Evolutionary conservation across 1,140 invertebrate species (phyloP).

Genomic region (Eubasilissa regina): DNA sequence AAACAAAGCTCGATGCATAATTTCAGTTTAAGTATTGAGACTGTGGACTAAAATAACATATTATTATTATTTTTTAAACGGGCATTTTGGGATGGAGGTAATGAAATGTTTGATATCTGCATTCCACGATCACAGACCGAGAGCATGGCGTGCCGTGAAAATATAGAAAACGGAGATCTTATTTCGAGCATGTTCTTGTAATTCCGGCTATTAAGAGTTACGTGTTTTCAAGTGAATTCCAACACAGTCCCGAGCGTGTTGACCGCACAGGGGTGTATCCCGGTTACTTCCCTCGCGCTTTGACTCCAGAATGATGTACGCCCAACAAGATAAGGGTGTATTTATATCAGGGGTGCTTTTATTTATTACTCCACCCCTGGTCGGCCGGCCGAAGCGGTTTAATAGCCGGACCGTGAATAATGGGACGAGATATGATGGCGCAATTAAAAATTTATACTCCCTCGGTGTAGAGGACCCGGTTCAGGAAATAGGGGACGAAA

Average conservation of each 20-base stretch:
- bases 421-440: conserved; percentile 37
- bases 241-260: conserved; percentile 3
- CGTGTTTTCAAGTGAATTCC: conserved; percentile 5
- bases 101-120: too few relatives aligned
- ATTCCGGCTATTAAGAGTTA: not conserved
- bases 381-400: conserved; percentile 7
- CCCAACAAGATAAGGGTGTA: conserved; percentile 38
- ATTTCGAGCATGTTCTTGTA: not conserved
- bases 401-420: conserved; percentile 41
- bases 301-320: conserved; percentile 35
- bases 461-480: not conserved
- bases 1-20: too few relatives aligned
- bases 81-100: too few relatives aligned
- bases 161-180: too few relatives aligned
- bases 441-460: conserved; percentile 43
- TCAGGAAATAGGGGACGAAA: not conserved
- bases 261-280: conserved; percentile 22
- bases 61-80: too few relatives aligned
- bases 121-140: too few relatives aligned
- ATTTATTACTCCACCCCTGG: conserved; percentile 34
- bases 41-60: too few relatives aligned
- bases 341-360: conserved; percentile 33
- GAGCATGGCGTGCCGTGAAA: too few relatives aligned
- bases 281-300: not conserved
- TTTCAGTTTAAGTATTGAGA: too few relatives aligned